Evolutionary conservation across 2,888 invertebrate genomes (phyloP).

Genomic region (Osmoderma eremita): DNA sequence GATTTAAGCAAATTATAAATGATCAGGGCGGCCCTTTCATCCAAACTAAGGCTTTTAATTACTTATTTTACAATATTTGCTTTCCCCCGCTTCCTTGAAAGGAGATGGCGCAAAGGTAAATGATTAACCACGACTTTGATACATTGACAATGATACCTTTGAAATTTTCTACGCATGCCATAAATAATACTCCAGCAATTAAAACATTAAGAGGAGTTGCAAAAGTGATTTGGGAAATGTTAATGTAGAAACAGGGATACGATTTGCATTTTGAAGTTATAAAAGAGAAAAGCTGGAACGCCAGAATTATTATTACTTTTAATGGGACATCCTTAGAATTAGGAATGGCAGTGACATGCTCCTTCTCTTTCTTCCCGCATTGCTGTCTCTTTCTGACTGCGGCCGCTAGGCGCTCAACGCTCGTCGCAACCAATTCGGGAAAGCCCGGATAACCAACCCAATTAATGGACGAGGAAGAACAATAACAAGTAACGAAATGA

Average conservation of each 20-base stretch:
- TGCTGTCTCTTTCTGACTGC: background rate
- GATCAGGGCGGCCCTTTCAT: conserved; percentile 12
- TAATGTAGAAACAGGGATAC: conserved; percentile 7
- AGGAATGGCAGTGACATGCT: conserved; percentile 7
- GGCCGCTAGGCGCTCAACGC: background rate
- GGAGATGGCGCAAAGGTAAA: background rate
- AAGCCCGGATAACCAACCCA: conserved; percentile 32
- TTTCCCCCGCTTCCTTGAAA: background rate
- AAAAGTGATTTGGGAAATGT: conserved; percentile 17
- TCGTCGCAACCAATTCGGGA: conserved; percentile 19
- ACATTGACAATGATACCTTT: background rate
- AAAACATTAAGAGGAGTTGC: conserved; percentile 1
- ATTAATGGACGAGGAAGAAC: conserved; percentile 34
- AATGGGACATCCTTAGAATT: conserved; percentile 34
- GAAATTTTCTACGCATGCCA: background rate
- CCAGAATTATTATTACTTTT: conserved; percentile 31
- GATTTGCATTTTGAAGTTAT: conserved; percentile 25
- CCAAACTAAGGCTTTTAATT: conserved; percentile 39
- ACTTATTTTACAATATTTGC: conserved; percentile 23
- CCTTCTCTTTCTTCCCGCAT: background rate
- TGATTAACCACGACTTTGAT: too few relatives aligned
- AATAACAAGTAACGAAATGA: conserved; percentile 31
- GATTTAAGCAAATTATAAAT: conserved; percentile 59
- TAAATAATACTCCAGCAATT: too few relatives aligned
- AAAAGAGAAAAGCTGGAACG: conserved; percentile 7